These are phyloP conservation scores for Catostomus latipinnis DNA, from an alignment of 2,797 vertebrate species.

Conservation along the genomic window DNA sequence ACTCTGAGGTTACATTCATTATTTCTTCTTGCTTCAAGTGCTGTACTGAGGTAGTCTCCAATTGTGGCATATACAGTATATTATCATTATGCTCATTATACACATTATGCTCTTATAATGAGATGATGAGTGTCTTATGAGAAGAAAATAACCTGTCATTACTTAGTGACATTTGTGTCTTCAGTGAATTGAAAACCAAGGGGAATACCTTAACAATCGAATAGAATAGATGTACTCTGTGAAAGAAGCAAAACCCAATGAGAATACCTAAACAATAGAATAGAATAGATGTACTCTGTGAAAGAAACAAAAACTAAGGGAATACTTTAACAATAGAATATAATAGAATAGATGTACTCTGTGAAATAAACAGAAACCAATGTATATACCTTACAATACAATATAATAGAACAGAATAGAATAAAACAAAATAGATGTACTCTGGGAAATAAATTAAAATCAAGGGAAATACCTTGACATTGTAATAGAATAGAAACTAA, in stretches of 20 bases:
- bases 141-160: constrained; percentile 12
- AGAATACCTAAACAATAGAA: too few species aligned
- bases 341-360: too few species aligned
- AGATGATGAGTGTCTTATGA: constrained; percentile 16
- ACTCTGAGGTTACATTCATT: constrained; percentile 41
- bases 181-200: constrained; percentile 21
- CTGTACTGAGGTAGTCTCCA: not conserved
- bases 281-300: too few species aligned
- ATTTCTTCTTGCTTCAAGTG: constrained; percentile 20
- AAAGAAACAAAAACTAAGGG: too few species aligned
- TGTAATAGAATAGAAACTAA: too few species aligned
- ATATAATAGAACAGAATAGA: too few species aligned
- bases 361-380: constrained; percentile 3
- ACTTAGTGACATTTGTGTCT: constrained; percentile 12
- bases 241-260: too few species aligned
- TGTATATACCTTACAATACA: not conserved
- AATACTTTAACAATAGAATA: too few species aligned
- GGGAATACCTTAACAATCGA: not conserved
- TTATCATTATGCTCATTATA: constrained; percentile 13
- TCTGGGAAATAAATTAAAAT: too few species aligned
- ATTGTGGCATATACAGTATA: constrained; percentile 2
- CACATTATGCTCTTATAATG: not conserved
- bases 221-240: too few species aligned
- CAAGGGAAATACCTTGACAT: too few species aligned
- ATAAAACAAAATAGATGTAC: too few species aligned